A percentile compares a stretch with the other conserved stretches of the same genome.
Conservation (phyloP, 1,140 invertebrate species). For the Teleogryllus occipitalis region DNA sequence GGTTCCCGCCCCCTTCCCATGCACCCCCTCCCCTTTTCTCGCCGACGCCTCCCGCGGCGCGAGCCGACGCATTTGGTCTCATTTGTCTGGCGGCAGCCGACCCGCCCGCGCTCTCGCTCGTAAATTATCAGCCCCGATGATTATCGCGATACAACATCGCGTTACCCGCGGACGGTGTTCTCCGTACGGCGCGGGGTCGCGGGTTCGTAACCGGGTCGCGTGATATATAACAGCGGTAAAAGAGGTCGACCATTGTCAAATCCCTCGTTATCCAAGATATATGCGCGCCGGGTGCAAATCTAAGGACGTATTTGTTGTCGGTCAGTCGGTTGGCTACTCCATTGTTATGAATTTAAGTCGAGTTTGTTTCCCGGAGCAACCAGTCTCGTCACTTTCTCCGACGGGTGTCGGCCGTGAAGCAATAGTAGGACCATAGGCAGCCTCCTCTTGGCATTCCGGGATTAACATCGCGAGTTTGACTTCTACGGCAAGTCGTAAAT, state of each 20-base stretch:
- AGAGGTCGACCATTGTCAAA: not conserved
- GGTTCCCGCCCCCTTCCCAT: not conserved
- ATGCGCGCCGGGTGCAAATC: not conserved
- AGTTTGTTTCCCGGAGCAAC: not conserved
- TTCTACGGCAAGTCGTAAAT: too few species aligned
- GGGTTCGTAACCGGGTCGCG: not conserved
- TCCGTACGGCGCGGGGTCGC: not conserved
- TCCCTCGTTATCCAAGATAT: conserved; percentile 4
- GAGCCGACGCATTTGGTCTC: not conserved
- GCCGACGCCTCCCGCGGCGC: too few species aligned
- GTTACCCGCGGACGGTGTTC: not conserved
- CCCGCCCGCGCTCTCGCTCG: not conserved
- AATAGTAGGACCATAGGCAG: too few species aligned
- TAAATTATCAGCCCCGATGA: not conserved
- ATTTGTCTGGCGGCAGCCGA: not conserved
- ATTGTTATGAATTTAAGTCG: not conserved
- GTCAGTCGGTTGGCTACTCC: not conserved
- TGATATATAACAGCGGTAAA: not conserved
- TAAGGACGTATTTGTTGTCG: not conserved
- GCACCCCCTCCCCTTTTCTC: not conserved
- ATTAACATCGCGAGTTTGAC: too few species aligned
- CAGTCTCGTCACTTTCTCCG: too few species aligned
- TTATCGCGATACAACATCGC: conserved; percentile 1
- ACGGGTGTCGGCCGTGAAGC: too few species aligned
- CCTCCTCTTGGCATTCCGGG: too few species aligned